Conservation (phyloP, 2,797 vertebrate genomes). For the Gymnoscopelus braueri region DNA sequence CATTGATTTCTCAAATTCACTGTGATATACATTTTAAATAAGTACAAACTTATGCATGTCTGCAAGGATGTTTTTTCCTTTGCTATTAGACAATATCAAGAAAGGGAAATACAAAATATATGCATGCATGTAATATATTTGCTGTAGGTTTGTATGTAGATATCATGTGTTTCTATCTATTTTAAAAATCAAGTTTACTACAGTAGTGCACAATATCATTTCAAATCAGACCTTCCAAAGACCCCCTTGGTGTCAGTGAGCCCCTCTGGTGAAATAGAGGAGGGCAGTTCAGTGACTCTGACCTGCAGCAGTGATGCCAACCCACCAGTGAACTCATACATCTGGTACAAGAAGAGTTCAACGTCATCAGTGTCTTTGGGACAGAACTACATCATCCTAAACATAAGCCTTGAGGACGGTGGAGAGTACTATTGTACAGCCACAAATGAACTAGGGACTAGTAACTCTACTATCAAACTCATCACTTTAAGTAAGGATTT, state of each 20-base stretch:
- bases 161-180: no score
- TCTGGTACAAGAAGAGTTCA: slow-evolving; percentile 37
- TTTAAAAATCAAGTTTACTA: no score
- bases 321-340: slow-evolving; percentile 27
- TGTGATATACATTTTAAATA: no score
- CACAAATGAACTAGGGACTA: slow-evolving; percentile 14
- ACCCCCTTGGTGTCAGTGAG: slow-evolving; percentile 9
- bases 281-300: slow-evolving; percentile 41
- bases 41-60: no score
- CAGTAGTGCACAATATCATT: not conserved
- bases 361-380: slow-evolving; percentile 15
- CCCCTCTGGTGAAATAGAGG: slow-evolving; percentile 10
- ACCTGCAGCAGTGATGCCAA: slow-evolving; percentile 44
- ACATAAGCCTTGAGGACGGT: slow-evolving; percentile 14
- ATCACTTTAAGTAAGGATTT: slow-evolving; percentile 27
- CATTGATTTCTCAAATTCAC: no score
- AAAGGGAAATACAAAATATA: no score
- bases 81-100: no score
- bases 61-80: no score
- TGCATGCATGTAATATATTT: no score
- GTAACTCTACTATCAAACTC: not conserved
- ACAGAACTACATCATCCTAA: slow-evolving; percentile 33
- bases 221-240: slow-evolving; percentile 39
- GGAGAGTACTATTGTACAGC: slow-evolving; percentile 51
- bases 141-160: no score